Conservation (phyloP, 30 jellyfish, hydroid and myxozoan genomes). For the Aurelia aurita region DNA sequence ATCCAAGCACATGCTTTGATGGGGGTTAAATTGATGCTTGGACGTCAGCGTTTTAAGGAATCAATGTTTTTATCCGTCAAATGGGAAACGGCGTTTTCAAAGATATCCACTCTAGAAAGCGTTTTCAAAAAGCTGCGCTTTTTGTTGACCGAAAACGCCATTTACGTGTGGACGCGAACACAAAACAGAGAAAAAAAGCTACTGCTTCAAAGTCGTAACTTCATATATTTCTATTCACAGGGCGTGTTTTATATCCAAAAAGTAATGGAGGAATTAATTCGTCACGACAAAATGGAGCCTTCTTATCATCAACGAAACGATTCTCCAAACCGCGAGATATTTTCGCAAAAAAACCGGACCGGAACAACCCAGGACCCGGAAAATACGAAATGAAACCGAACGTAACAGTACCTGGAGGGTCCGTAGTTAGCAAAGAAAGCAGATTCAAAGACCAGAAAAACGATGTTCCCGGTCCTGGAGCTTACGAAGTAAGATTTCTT, state of each 20-base stretch:
- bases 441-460: slow-evolving; percentile 63
- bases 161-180: too few species aligned
- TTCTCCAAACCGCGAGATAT: slow-evolving; percentile 80
- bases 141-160: too few species aligned
- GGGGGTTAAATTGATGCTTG: too few species aligned
- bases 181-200: too few species aligned
- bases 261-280: slow-evolving; percentile 9
- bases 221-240: slow-evolving; percentile 1
- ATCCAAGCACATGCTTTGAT: too few species aligned
- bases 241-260: slow-evolving; percentile 72
- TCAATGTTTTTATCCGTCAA: too few species aligned
- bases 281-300: slow-evolving; percentile 77
- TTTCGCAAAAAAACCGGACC: slow-evolving; percentile 54
- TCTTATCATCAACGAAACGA: slow-evolving; percentile 90
- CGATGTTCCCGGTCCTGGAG: slow-evolving; percentile 99
- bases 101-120: too few species aligned
- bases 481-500: slow-evolving; percentile 82
- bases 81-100: too few species aligned
- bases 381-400: slow-evolving; percentile 70
- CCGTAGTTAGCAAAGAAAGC: slow-evolving; percentile 67
- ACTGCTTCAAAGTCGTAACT: background rate
- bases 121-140: too few species aligned
- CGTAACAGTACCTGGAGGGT: slow-evolving; percentile 84
- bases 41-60: too few species aligned
- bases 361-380: slow-evolving; percentile 95